Base-by-base conservation (phyloP, 2,888 invertebrate species). In the Belgica antarctica region DNA sequence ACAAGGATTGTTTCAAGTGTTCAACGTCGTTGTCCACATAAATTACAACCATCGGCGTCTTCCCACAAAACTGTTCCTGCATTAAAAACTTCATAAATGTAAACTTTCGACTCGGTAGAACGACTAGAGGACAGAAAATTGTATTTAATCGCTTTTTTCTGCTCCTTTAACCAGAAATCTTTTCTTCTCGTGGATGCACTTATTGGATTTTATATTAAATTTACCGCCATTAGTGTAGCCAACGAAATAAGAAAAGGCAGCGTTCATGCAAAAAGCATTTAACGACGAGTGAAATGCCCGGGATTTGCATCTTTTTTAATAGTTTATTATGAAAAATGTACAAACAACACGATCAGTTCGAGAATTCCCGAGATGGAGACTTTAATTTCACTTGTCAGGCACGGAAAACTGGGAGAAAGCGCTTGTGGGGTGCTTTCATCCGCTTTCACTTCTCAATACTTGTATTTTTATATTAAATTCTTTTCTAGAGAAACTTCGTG, bases 191-290 rank as follows among this genome's bases (percentile, higher is more conserved):
- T n/a, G n/a, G n/a, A n/a, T n/a, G n/a, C 17, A 17, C 17, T 52
- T 52, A 52, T 52, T 52, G 22, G 22, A 52, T 22, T 52, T 52
- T 52, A 5, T 52, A 52, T 52, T 52, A 52, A 52, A 52, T 52
- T 17, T 52, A 8, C 52, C 2, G 17, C 22, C 52, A 52, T 52
- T 52, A 52, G 22, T 22, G 52, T n/a, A 3, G 3, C 22, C 19
- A n/a, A 22, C 7, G 46, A n/a, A 46, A 46, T 34, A 15, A 46
- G 17, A 17, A 17, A 52, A 17, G 52, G 19, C 2, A n/a, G 52
- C 41, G 52, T 22, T 19, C 17, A 5, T 12, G n/a, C 17, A 22
- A 52, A n/a, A 52, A 52, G n/a, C 52, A 52, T 52, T 52, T 52
- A 52, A n/a, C 22, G 52, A 41, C 41, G 41, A 52, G 8, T 17